These are phyloP conservation scores for Oxyteleia sp. DNA, from an alignment of 2,888 invertebrate species.

Conservation along the genomic window DNA sequence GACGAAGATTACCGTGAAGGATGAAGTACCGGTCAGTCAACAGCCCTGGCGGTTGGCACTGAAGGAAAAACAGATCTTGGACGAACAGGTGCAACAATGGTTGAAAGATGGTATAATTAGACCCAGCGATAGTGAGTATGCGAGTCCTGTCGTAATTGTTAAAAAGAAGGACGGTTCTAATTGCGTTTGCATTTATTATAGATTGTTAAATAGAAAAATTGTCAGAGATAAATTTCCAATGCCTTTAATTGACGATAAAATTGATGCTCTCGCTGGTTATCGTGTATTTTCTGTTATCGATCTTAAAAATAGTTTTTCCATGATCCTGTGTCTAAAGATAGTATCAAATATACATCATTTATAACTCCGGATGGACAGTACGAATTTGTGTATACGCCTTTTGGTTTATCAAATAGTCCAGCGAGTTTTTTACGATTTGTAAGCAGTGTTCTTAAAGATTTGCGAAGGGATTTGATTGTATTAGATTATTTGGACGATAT, in stretches of 20 bases:
- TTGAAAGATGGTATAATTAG: slow-evolving; percentile 78
- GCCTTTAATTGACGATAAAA: background rate
- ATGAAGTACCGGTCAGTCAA: slow-evolving; percentile 76
- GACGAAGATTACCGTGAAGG: slow-evolving; percentile 78
- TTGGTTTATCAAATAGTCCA: too few relatives aligned
- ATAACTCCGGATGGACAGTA: too few relatives aligned
- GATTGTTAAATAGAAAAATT: slow-evolving; percentile 18
- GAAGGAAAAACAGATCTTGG: slow-evolving; percentile 74
- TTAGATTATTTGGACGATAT: slow-evolving; percentile 63
- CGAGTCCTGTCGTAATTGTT: slow-evolving; percentile 74
- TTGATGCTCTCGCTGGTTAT: background rate
- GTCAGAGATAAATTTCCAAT: background rate
- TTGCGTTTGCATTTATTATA: slow-evolving; percentile 14
- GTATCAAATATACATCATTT: too few relatives aligned
- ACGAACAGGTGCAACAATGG: slow-evolving; percentile 79
- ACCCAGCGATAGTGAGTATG: slow-evolving; percentile 80
- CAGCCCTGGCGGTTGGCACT: slow-evolving; percentile 74
- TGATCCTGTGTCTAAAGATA: too few relatives aligned
- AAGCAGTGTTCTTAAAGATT: too few relatives aligned
- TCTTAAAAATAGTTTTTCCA: too few relatives aligned
- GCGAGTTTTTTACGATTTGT: too few relatives aligned
- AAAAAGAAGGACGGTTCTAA: slow-evolving; percentile 32
- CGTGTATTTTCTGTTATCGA: too few relatives aligned
- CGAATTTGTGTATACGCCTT: too few relatives aligned
- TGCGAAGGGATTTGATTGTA: background rate